phyloP scores from a whole-genome alignment of 1,140 invertebrate genomes.

The Neotoxoptera formosana region DNA sequence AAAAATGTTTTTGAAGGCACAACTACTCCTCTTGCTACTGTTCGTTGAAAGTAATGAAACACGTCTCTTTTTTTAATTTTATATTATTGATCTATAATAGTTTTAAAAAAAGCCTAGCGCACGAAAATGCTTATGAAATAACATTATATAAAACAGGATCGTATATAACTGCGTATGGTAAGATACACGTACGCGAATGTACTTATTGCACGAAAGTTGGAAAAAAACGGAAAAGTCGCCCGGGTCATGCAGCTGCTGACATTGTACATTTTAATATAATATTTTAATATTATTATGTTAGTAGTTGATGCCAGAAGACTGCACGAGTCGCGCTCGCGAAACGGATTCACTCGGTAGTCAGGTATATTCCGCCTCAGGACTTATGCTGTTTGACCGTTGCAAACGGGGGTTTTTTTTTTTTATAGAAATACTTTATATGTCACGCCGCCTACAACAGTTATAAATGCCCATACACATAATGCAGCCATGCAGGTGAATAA shows the following conservation, averaged over 20 bases:
- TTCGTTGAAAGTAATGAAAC: too few species aligned
- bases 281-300: too few species aligned
- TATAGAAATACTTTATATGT: background rate
- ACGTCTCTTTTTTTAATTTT: background rate
- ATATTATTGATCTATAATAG: background rate
- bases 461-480: too few species aligned
- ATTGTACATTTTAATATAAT: slow-evolving; percentile 1
- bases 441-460: background rate
- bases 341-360: background rate
- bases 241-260: background rate
- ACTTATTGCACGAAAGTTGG: background rate
- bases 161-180: too few species aligned
- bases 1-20: too few species aligned
- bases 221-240: background rate
- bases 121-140: background rate
- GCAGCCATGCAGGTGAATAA: too few species aligned
- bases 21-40: too few species aligned
- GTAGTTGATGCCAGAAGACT: background rate
- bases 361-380: background rate
- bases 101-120: background rate
- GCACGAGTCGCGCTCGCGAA: background rate
- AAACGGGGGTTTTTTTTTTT: background rate
- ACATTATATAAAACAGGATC: too few species aligned
- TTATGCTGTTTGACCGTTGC: background rate
- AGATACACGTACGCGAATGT: background rate